Evolutionary conservation across 2,888 invertebrate species (phyloP).

Genomic region (Endotricha flammealis): DNA sequence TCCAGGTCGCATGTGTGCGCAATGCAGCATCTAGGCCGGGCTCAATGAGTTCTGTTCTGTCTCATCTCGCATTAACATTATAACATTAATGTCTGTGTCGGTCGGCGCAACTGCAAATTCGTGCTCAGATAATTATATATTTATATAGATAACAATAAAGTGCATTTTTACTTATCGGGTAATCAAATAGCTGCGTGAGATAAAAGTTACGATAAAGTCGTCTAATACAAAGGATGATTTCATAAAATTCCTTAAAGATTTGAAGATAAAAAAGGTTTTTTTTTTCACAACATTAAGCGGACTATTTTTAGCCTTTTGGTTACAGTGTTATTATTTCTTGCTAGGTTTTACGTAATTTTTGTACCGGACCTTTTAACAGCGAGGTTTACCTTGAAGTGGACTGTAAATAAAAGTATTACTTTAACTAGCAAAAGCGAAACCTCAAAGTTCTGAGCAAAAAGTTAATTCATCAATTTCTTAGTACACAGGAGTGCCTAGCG

Average conservation of each 20-base stretch:
- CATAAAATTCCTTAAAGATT: slow-evolving; percentile 1
- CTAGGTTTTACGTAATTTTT: slow-evolving; percentile 12
- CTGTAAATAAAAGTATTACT: slow-evolving; percentile 3
- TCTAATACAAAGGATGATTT: background rate
- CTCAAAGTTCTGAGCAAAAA: slow-evolving; percentile 2
- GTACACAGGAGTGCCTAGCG: background rate
- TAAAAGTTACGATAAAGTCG: slow-evolving; percentile 1
- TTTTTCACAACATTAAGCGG: too few species aligned
- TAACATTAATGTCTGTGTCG: slow-evolving; percentile 33
- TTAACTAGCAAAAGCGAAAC: too few species aligned
- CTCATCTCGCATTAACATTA: slow-evolving; percentile 41
- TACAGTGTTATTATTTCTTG: slow-evolving; percentile 4
- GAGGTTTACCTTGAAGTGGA: slow-evolving; percentile 15
- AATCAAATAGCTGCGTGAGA: slow-evolving; percentile 4
- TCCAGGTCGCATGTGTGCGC: slow-evolving; percentile 64
- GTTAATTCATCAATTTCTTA: background rate
- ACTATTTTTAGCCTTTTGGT: too few species aligned
- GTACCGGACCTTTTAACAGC: slow-evolving; percentile 4
- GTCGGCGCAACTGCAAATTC: too few species aligned
- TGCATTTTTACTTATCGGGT: slow-evolving; percentile 1
- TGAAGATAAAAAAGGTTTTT: background rate
- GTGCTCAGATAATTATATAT: too few species aligned
- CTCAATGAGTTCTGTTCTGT: slow-evolving; percentile 57
- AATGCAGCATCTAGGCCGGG: slow-evolving; percentile 43
- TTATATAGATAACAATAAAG: too few species aligned